Base-by-base conservation (phyloP, 1,140 invertebrate genomes). In the Drosophila pachea region DNA sequence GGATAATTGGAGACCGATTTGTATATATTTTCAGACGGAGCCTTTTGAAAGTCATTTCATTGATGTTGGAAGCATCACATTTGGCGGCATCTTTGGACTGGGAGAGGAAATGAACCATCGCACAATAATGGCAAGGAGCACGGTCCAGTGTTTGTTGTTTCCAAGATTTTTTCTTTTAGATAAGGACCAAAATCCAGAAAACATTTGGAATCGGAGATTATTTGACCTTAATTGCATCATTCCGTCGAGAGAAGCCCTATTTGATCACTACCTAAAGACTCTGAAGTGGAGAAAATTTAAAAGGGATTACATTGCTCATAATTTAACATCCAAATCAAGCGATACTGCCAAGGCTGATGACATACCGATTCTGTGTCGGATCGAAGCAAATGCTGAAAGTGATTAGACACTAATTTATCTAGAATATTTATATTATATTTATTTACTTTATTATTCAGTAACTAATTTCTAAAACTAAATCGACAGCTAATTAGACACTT, bases 141-240 rank as follows among this genome's bases (percentile, higher is more conserved):
- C 82, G 4, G 90, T 91, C 6, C 90, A 90, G 64, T 92, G 92
- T 72, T 78, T 93, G 7, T 71, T 91, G 7, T 84, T 93, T 9
- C 92, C 92, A 0, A 84, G 90, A 35, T 92, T 91, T 73, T 92
- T 91, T 82, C 73, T 93, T 5, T 68, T 90, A 2, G 89, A 92
- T 45, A 90, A 91, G n/a, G 54, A 70, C 7, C 83, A 89, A 67
- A 93, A 92, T 84, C 90, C 89, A 4, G 92, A 90, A n/a, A 92
- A 92, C 66, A 91, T 93, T 32, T 93, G 92, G 92, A 90, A 90
- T 53, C 87, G 91, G 7, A 89, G 92, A 6, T 88, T 89, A 52
- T 74, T 91, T n/a, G 93, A 91, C 61, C 69, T 93, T 42, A 88
- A 92, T n/a, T 90, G 87, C 0, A 90, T 90, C 5, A 91, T 92